phyloP scores from a whole-genome alignment of 2,797 vertebrate genomes.

The Botia almorhae region DNA sequence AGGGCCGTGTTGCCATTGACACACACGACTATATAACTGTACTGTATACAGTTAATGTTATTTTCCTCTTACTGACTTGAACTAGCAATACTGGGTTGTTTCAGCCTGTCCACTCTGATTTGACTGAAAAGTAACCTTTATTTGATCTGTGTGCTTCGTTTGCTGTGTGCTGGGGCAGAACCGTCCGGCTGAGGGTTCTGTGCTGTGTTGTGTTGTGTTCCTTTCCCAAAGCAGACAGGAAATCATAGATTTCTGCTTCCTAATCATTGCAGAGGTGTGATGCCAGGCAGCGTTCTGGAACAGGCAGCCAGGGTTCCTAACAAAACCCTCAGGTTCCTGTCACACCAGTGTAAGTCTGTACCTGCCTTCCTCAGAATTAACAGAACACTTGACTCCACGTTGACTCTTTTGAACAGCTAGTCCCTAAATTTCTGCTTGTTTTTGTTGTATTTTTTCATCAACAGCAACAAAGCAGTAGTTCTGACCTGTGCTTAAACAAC shows the following conservation, averaged over 20 bases:
- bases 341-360: slow-evolving; percentile 73
- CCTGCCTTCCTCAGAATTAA: slow-evolving; percentile 76
- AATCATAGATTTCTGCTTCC: slow-evolving; percentile 67
- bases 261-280: slow-evolving; percentile 75
- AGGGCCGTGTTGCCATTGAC: slow-evolving; percentile 69
- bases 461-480: slow-evolving; percentile 90
- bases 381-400: slow-evolving; percentile 79
- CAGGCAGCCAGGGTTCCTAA: slow-evolving; percentile 66
- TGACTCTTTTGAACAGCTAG: slow-evolving; percentile 71
- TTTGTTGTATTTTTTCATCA: slow-evolving; percentile 79
- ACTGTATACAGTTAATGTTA: slow-evolving; percentile 76
- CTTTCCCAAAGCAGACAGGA: slow-evolving; percentile 65
- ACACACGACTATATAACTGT: slow-evolving; percentile 78
- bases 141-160: slow-evolving; percentile 81
- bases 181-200: slow-evolving; percentile 67
- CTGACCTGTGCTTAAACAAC: slow-evolving; percentile 99
- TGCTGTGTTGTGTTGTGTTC: slow-evolving; percentile 70
- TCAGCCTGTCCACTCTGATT: slow-evolving; percentile 70
- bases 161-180: slow-evolving; percentile 76
- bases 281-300: slow-evolving; percentile 69
- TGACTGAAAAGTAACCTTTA: slow-evolving; percentile 65
- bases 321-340: slow-evolving; percentile 65
- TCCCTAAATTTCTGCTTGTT: slow-evolving; percentile 71
- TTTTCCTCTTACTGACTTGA: slow-evolving; percentile 72
- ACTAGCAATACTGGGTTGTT: slow-evolving; percentile 72